phyloP scores from a whole-genome alignment of 2,113 vertebrate species.

The Proterorhinus semilunaris region DNA sequence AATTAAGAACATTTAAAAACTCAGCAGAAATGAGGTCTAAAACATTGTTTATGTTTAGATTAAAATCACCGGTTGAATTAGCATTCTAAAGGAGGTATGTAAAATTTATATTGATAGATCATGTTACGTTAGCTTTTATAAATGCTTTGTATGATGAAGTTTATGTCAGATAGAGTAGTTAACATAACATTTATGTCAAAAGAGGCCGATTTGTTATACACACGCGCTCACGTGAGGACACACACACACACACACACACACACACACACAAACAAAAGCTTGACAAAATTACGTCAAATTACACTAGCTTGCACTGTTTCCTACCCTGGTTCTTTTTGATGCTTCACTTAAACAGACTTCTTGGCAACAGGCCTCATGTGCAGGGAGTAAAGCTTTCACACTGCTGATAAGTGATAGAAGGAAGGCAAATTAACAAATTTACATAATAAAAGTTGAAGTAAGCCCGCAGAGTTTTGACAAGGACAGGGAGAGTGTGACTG shows the following conservation, averaged over 20 bases:
- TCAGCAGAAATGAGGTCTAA: too few relatives aligned
- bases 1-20: too few relatives aligned
- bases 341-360: conserved; percentile 12
- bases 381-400: conserved; percentile 7
- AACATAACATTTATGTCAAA: too few relatives aligned
- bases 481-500: background rate
- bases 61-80: too few relatives aligned
- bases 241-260: conserved; percentile 14
- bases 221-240: conserved; percentile 20
- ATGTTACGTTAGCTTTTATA: too few relatives aligned
- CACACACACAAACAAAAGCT: conserved; percentile 29
- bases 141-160: too few relatives aligned
- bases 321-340: background rate
- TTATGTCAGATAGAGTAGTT: too few relatives aligned
- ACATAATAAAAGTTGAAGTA: conserved; percentile 13
- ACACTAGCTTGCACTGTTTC: background rate
- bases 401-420: background rate
- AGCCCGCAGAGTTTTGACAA: conserved; percentile 4
- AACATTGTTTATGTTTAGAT: too few relatives aligned
- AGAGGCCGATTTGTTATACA: too few relatives aligned
- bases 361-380: conserved; percentile 10
- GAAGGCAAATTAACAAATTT: conserved; percentile 1
- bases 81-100: too few relatives aligned
- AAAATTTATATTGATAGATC: too few relatives aligned
- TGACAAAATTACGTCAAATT: conserved; percentile 24